Base-by-base conservation (phyloP, 2,113 vertebrate genomes). In the Agapornis roseicollis region DNA sequence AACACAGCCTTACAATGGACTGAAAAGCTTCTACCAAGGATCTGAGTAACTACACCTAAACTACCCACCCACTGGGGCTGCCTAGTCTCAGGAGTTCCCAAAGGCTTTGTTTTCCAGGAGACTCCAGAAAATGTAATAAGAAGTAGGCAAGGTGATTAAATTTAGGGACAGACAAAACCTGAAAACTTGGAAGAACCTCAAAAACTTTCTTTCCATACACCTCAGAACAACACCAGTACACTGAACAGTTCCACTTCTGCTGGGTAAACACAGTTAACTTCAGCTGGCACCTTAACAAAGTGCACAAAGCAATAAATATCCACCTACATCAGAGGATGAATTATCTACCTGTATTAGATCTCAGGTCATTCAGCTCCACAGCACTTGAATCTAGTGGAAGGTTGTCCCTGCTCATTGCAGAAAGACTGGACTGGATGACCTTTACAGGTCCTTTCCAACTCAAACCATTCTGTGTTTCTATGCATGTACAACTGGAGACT, bases 21-120 rank as follows among this genome's bases (percentile, higher is more conserved):
- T 58, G 35, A 27, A 37, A 42, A 23, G 22, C 19, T 56, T 58
- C 61, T 50, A 44, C 33, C 14, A 22, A 66, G 33, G 31, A 28
- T 22, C 9, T 0, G 1, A 35, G 58, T 42, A 56, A 37, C 37
- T 27, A 42, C 11, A 56, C 29, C 58, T 39, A 66, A 70, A 46
- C 47, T 28, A n/a, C 19, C n/a, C 49, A 42, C 31, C 25, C 64
- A 44, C 1, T 1, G 4, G 3, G 1, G 2, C 31, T 49, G 42
- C 60, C 11, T 13, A 14, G 31, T 11, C 73, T 37, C 12, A 1
- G 6, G 46, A 44, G 31, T 14, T 61, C 46, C 27, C 46, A 17
- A 56, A 31, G 22, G 17, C 44, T 69, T 41, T 74, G 10, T 69
- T 37, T 76, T 37, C 25, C n/a, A 61, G 63, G 8, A 68, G 31